Conservation (phyloP, 2,888 invertebrate genomes). For the Choristoneura rosaceana region DNA sequence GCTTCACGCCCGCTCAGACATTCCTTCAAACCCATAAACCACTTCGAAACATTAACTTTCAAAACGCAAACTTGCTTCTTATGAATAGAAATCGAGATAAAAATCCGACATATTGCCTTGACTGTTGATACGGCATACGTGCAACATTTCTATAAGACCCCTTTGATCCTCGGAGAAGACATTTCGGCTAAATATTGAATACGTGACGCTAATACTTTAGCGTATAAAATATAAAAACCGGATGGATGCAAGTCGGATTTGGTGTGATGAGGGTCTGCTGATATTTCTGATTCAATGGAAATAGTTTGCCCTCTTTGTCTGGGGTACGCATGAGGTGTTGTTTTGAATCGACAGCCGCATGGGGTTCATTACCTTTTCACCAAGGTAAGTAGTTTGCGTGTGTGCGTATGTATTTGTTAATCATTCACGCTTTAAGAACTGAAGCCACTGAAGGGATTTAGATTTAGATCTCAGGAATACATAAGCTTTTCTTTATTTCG, state of each 20-base stretch:
- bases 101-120: constrained; percentile 46
- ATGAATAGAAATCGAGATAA: constrained; percentile 51
- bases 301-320: constrained; percentile 17
- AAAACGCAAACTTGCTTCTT: constrained; percentile 46
- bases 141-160: constrained; percentile 45
- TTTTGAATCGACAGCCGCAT: not conserved
- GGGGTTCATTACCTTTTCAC: not conserved
- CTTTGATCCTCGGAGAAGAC: constrained; percentile 55
- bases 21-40: constrained; percentile 21
- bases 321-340: not conserved
- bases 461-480: too few relatives aligned
- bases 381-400: too few relatives aligned
- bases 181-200: constrained; percentile 59
- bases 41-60: constrained; percentile 47
- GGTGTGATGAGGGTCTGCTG: constrained; percentile 38
- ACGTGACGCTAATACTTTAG: constrained; percentile 55
- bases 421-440: too few relatives aligned
- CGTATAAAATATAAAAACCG: constrained; percentile 42
- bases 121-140: constrained; percentile 43
- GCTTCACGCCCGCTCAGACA: not conserved
- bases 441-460: too few relatives aligned
- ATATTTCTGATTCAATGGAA: constrained; percentile 17
- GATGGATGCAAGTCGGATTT: constrained; percentile 40
- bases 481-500: too few relatives aligned
- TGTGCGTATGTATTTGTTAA: too few relatives aligned